Percentiles rank a stretch among this genome's conserved stretches.
Evolutionary conservation across 2,888 invertebrate genomes (phyloP).

Genomic region (Drosophila phalerata): DNA sequence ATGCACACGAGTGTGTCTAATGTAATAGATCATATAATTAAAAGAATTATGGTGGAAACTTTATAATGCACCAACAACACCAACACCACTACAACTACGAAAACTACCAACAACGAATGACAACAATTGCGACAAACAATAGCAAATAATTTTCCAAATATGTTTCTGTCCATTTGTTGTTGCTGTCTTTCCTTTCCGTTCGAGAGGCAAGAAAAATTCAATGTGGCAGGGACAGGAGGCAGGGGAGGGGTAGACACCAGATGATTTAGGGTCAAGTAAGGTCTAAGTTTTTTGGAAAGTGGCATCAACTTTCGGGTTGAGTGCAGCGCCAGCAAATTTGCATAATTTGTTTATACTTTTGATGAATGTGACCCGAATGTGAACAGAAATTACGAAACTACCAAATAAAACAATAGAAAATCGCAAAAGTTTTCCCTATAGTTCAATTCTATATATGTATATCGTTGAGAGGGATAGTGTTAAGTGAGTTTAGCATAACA

Average conservation of each 20-base stretch:
- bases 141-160: constrained; percentile 73
- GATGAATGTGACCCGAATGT: constrained; percentile 53
- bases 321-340: constrained; percentile 58
- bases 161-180: constrained; percentile 22
- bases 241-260: constrained; percentile 17
- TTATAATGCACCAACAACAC: constrained; percentile 29
- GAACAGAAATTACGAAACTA: constrained; percentile 50
- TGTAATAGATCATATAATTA: constrained; percentile 84
- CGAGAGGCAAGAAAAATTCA: constrained; percentile 13
- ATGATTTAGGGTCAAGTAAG: constrained; percentile 74
- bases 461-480: constrained; percentile 23
- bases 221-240: not conserved
- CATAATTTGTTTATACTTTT: constrained; percentile 76
- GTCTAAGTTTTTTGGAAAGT: constrained; percentile 65
- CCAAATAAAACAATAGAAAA: constrained; percentile 40
- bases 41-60: constrained; percentile 80
- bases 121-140: constrained; percentile 73
- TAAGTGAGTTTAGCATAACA: constrained; percentile 30
- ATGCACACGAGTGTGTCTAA: constrained; percentile 35
- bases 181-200: constrained; percentile 58
- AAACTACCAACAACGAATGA: constrained; percentile 33
- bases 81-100: constrained; percentile 8
- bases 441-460: constrained; percentile 1
- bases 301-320: constrained; percentile 54
- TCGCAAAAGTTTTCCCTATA: constrained; percentile 15